These are phyloP conservation scores for Leucophenga montana DNA, from an alignment of 2,888 invertebrate genomes.

Conservation along the genomic window DNA sequence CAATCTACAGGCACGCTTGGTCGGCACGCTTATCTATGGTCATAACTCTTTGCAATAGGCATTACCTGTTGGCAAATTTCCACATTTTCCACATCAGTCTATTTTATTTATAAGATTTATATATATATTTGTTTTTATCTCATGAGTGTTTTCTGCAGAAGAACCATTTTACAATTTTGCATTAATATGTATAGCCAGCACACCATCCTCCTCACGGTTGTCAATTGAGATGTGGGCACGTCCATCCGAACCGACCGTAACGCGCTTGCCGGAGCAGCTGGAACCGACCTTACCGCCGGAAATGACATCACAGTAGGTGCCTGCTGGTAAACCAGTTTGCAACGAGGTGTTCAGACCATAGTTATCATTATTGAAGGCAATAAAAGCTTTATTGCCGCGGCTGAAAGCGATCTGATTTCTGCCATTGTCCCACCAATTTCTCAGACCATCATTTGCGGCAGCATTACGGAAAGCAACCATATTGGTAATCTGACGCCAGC, in stretches of 20 bases:
- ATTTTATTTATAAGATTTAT: background rate
- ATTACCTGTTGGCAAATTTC: conserved; percentile 1
- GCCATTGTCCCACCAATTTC: conserved; percentile 87
- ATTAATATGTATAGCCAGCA: conserved; percentile 81
- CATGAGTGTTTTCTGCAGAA: conserved; percentile 6
- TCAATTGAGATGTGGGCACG: conserved; percentile 58
- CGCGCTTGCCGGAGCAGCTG: conserved; percentile 63
- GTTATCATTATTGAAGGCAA: conserved; percentile 84
- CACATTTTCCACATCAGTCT: background rate
- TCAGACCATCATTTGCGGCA: conserved; percentile 76
- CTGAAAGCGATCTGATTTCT: conserved; percentile 90
- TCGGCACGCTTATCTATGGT: no score
- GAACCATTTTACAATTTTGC: conserved; percentile 57
- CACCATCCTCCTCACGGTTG: conserved; percentile 75
- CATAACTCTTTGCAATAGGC: no score
- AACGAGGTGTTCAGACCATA: conserved; percentile 75
- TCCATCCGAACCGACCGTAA: conserved; percentile 63
- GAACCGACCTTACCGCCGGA: conserved; percentile 76
- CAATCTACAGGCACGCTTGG: no score
- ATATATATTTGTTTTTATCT: background rate
- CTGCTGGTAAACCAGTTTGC: conserved; percentile 82
- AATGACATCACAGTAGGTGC: conserved; percentile 90
- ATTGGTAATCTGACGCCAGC: conserved; percentile 86
- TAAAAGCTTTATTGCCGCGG: conserved; percentile 82
- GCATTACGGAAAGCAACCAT: conserved; percentile 86